Percentiles rank a stretch among this genome's conserved stretches.
Evolutionary conservation across 2,888 invertebrate species (phyloP).

Genomic region (Yponomeuta plumbellus): DNA sequence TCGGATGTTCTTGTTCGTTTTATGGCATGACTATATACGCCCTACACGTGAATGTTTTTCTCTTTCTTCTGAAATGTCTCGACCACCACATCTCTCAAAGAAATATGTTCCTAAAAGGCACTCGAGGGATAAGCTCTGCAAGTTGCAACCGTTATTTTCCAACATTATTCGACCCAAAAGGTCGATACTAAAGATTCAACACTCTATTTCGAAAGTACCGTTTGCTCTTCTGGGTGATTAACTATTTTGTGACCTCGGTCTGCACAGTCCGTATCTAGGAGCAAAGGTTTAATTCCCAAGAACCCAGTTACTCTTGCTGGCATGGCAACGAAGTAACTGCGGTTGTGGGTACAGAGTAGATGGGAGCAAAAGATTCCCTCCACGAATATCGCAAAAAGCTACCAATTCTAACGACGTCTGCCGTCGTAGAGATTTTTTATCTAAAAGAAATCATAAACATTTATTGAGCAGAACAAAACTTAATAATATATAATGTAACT

Average conservation of each 20-base stretch:
- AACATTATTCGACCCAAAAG: neutral
- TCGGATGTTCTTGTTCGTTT: no score
- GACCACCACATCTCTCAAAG: no score
- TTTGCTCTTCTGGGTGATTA: conserved; percentile 12
- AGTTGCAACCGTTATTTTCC: neutral
- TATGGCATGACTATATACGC: no score
- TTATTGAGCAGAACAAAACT: no score
- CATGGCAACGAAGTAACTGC: conserved; percentile 11
- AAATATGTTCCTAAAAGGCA: no score
- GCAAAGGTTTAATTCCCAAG: conserved; percentile 17
- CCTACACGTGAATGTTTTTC: no score
- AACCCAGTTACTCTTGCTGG: conserved; percentile 13
- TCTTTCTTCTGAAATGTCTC: no score
- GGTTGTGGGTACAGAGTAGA: neutral
- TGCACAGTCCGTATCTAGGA: conserved; percentile 9
- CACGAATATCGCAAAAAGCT: neutral
- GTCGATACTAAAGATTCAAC: neutral
- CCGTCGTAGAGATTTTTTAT: no score
- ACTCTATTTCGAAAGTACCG: neutral
- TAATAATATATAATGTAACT: no score
- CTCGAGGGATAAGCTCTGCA: no score
- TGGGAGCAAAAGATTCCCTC: neutral
- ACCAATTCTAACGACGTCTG: neutral
- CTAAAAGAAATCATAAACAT: no score
- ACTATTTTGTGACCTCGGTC: conserved; percentile 16